Conservation (phyloP, 2,888 invertebrate species). For the Mystacides longicornis region DNA sequence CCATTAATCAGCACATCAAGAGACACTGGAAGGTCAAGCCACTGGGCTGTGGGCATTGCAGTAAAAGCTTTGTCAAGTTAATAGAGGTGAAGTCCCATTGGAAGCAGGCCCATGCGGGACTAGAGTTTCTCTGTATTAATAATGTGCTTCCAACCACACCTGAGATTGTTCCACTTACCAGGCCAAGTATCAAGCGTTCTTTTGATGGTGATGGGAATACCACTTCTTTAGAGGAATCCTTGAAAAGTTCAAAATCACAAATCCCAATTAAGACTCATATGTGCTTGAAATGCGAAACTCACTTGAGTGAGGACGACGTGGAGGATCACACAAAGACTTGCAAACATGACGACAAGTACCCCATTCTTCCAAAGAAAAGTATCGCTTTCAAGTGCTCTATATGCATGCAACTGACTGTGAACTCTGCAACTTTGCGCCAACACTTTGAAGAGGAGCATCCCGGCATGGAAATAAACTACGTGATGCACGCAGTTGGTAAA, state of each 20-base stretch:
- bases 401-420: constrained; percentile 36
- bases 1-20: constrained; percentile 38
- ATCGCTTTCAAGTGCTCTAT: constrained; percentile 42
- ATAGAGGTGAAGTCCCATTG: constrained; percentile 34
- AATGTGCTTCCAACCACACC: constrained; percentile 29
- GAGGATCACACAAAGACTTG: constrained; percentile 27
- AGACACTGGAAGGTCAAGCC: constrained; percentile 44
- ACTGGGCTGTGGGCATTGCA: constrained; percentile 40
- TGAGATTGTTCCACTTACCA: constrained; percentile 27
- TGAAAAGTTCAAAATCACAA: neutral
- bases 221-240: neutral
- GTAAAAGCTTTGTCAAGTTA: constrained; percentile 31
- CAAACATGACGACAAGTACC: constrained; percentile 31
- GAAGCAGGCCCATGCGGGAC: constrained; percentile 31
- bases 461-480: constrained; percentile 31
- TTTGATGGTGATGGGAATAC: neutral
- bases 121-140: constrained; percentile 24
- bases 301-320: constrained; percentile 28
- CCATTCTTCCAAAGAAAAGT: constrained; percentile 34
- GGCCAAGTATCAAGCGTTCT: constrained; percentile 7
- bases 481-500: constrained; percentile 31
- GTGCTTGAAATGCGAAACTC: constrained; percentile 37
- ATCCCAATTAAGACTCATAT: constrained; percentile 22
- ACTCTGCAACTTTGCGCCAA: constrained; percentile 32
- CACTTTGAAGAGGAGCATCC: constrained; percentile 37